Evolutionary conservation across 2,888 invertebrate species (phyloP).

Genomic region (Lepas anatifera): DNA sequence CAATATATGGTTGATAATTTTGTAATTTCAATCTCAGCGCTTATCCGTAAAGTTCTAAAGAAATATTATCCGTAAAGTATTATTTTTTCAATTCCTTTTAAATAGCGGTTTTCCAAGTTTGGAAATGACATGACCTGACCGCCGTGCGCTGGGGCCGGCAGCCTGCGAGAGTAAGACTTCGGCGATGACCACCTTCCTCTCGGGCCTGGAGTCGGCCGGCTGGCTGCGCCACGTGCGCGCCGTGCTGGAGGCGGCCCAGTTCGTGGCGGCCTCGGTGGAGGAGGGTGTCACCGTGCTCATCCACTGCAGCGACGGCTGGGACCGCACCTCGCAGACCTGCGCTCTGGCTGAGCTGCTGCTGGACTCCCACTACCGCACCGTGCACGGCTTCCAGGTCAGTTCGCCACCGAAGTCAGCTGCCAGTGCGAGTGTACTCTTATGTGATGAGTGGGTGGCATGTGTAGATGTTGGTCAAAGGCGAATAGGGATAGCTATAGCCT

Average conservation of each 20-base stretch:
- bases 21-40: neutral
- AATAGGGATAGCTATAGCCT: no score
- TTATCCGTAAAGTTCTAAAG: no score
- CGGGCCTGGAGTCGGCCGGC: slow-evolving; percentile 81
- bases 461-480: no score
- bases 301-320: slow-evolving; percentile 99
- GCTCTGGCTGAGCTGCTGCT: slow-evolving; percentile 78
- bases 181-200: slow-evolving; percentile 80
- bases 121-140: no score
- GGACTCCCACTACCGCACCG: slow-evolving; percentile 92
- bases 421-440: no score
- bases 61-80: neutral
- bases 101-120: no score
- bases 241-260: slow-evolving; percentile 73
- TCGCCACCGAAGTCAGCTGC: no score
- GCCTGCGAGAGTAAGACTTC: slow-evolving; percentile 64
- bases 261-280: slow-evolving; percentile 50
- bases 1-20: neutral
- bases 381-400: slow-evolving; percentile 81
- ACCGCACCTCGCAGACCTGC: slow-evolving; percentile 96
- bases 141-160: no score
- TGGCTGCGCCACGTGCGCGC: slow-evolving; percentile 90
- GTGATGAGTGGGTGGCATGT: no score
- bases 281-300: slow-evolving; percentile 58
- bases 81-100: no score